Base-by-base conservation (phyloP, 2,888 invertebrate genomes). In the Apamea monoglypha region DNA sequence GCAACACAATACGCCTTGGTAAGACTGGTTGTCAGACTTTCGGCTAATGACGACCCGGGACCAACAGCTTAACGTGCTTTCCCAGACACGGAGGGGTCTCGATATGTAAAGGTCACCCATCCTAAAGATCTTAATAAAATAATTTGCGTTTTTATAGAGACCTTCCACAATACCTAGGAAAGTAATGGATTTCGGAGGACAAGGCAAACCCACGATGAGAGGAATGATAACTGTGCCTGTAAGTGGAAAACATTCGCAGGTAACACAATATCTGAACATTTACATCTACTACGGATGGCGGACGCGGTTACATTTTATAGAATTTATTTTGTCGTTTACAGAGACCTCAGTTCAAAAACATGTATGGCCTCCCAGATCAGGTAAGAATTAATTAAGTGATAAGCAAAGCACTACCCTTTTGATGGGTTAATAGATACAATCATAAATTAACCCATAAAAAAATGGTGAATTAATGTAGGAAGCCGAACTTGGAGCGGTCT, bases 301-400 rank as follows among this genome's bases (percentile, higher is more conserved):
- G 36, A n/a, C n/a, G 10, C 8, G 0, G 50, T 32, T 53, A 25
- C 16, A 36, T n/a, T n/a, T 63, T 16, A 47, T 56, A 32, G 1
- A 25, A 5, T n/a, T 82, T 80, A 47, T 67, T 81, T 47, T 44
- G 16, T 67, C 18, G 4, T 70, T 84, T 77, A 64, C 87, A 87
- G 87, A 87, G 67, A 87, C 10, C 10, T 40, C 84, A 63, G 32
- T 10, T n/a, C 21, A 73, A 67, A 84, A 56, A 50, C 75, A 63
- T 67, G 0, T 81, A 69, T 59, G 81, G 18, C 16, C 90, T 93
- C 29, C 93, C 93, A 59, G 91, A 93, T 88, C 94, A 94, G 92
- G 94, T 94, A 89, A 75, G 68, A 63, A 59, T 36, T 25, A 32
- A 71, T 56, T 61, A 61, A 40, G 7, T 12, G 18, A 21, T 61